Evolutionary conservation across 2,888 invertebrate genomes (phyloP).

Genomic region (Acanthosepion pharaonis): DNA sequence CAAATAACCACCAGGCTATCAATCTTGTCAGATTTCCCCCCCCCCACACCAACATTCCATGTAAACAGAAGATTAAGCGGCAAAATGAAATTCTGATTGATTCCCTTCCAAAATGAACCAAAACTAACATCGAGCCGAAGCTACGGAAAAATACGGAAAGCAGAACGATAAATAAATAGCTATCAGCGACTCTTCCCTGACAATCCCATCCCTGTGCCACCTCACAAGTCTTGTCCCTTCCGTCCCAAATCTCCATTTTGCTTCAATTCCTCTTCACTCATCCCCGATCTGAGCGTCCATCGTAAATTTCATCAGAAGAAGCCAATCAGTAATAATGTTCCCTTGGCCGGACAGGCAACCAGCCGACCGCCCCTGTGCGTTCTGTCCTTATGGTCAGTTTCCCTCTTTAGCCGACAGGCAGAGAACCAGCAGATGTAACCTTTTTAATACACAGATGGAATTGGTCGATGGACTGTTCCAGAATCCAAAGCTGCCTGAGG

Average conservation of each 20-base stretch:
- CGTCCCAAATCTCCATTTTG: background rate
- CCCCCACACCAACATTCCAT: background rate
- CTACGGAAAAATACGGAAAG: conserved; percentile 1
- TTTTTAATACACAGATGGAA: conserved; percentile 13
- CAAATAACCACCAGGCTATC: background rate
- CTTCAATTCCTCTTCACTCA: background rate
- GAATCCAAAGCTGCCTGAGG: conserved; percentile 1
- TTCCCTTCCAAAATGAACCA: background rate
- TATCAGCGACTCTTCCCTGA: background rate
- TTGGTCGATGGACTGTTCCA: background rate
- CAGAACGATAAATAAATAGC: background rate
- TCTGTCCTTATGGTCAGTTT: conserved; percentile 18
- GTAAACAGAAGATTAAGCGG: conserved; percentile 15
- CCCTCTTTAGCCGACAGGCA: background rate
- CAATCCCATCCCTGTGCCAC: background rate
- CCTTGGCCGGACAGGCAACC: background rate
- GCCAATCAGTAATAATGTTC: conserved; percentile 33
- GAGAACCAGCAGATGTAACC: background rate
- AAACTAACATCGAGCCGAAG: background rate
- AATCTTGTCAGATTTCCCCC: background rate
- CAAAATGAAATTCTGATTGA: conserved; percentile 22
- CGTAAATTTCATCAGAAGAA: conserved; percentile 1
- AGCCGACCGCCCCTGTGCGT: background rate
- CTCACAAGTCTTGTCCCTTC: background rate
- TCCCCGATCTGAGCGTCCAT: conserved; percentile 12